phyloP scores from a whole-genome alignment of 2,888 invertebrate species.

The Eristalis pertinax region DNA sequence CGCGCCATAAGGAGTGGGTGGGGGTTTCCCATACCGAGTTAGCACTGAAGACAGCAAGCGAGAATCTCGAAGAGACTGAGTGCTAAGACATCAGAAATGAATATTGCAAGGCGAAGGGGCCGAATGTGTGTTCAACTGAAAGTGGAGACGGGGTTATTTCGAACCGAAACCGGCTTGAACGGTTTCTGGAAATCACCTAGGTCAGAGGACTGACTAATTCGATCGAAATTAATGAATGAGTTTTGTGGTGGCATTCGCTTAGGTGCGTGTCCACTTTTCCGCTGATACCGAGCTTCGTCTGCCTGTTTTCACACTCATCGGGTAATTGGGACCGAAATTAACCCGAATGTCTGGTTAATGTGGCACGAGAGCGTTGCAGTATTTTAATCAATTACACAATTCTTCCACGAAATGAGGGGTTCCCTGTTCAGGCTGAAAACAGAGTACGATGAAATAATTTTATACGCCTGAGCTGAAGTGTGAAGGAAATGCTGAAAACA shows the following conservation, averaged over 20 bases:
- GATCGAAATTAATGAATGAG: neutral
- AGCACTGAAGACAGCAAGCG: neutral
- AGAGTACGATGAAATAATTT: neutral
- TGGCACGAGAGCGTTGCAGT: neutral
- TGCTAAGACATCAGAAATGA: neutral
- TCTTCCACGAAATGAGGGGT: neutral
- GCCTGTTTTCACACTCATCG: neutral
- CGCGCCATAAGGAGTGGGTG: neutral
- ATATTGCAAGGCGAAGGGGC: neutral
- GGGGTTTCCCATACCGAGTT: neutral
- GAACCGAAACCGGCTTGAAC: neutral
- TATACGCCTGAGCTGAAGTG: too few relatives aligned
- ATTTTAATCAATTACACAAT: neutral
- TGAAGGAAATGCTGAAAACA: too few relatives aligned
- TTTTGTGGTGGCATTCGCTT: neutral
- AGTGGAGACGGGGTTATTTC: neutral
- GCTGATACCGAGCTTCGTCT: neutral
- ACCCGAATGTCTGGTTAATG: neutral
- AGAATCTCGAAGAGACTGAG: neutral
- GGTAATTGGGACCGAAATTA: neutral
- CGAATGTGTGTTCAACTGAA: neutral
- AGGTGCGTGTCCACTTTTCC: neutral
- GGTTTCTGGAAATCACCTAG: conserved; percentile 12
- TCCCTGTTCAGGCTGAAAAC: neutral
- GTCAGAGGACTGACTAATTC: conserved; percentile 1